A percentile compares a stretch with the other conserved stretches of the same genome.
These are phyloP conservation scores for Tetranychus piercei DNA, from an alignment of 2,888 invertebrate species.

Conservation along the genomic window DNA sequence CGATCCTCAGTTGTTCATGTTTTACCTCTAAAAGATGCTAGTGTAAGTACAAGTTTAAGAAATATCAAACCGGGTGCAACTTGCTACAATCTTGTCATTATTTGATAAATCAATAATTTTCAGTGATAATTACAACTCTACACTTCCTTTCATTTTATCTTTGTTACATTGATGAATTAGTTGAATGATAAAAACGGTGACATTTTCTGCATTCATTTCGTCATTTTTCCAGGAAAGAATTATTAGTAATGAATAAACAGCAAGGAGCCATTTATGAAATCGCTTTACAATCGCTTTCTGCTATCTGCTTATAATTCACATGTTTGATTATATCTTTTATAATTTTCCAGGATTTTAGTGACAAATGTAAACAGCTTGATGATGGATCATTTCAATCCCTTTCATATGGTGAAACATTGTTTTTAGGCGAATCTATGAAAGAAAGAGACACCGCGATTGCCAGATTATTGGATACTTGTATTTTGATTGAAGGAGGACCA, in stretches of 20 bases:
- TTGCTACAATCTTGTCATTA: background rate
- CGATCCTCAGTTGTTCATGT: slow-evolving; percentile 10
- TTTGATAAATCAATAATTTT: background rate
- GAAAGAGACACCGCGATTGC: slow-evolving; percentile 32
- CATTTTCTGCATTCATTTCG: too few relatives aligned
- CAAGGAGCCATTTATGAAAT: too few relatives aligned
- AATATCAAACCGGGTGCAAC: background rate
- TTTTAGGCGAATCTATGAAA: slow-evolving; percentile 30
- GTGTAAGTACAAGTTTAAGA: background rate
- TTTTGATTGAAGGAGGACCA: slow-evolving; percentile 30
- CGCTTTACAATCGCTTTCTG: background rate
- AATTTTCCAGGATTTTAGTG: background rate
- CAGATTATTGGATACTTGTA: slow-evolving; percentile 31
- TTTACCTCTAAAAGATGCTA: background rate
- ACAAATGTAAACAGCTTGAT: slow-evolving; percentile 16
- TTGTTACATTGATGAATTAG: too few relatives aligned
- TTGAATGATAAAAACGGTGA: too few relatives aligned
- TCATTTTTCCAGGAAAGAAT: too few relatives aligned
- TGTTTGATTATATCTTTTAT: background rate
- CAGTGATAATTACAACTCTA: too few relatives aligned
- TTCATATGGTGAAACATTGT: slow-evolving; percentile 28
- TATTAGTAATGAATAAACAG: too few relatives aligned
- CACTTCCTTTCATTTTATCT: too few relatives aligned
- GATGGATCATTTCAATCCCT: slow-evolving; percentile 29
- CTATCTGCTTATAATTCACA: background rate